Evolutionary conservation across 2,113 vertebrate genomes (phyloP), one percentile per base, ranked within the genome.

Genomic region (Melospiza georgiana): DNA sequence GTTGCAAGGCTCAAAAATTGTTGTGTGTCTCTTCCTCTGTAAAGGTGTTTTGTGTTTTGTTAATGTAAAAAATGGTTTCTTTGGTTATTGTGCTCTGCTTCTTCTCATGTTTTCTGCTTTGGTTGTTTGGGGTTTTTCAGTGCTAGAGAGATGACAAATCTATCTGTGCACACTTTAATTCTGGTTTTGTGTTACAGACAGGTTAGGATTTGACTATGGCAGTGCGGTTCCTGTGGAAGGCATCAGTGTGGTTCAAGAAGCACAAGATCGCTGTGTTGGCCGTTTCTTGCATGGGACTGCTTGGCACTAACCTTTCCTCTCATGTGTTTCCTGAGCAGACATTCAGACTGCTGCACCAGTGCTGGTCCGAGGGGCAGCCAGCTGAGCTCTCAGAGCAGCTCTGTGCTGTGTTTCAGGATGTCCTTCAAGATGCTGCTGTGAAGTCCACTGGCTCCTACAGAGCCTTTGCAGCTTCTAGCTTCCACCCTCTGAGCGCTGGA

Each of bases 401-500:
- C 20, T 87, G 91, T 77, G 63, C 9, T 52, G 92, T 98, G 76
- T 99, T 99, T 96, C 98, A 97, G 57, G 97, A 98, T 84, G 98
- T 99, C 37, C 94, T 99, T 12, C 94, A 97, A 55, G 99, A 99
- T 73, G 96, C 87, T 12, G 84, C 75, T 5, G 75, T 98, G 74
- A 84, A 89, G 44, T 97, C 98, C 4, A 2, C 84, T 22, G 96
- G 95, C 37, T 94, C 87, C n/a, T 99, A 98, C 88, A 95, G 85
- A 21, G 97, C 98, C 22, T 99, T 99, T 37, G 98, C 98, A 11
- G 96, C 98, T 65, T 99, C 98, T 58, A 98, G 98, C n/a, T 99
- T 99, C 95, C 98, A 98, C 33, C 99, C 99, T 0, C 97, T 99
- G 57, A 98, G 98, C 3, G 98, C 99, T 5, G 99, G 99, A 25